Base-by-base conservation (phyloP, 2,113 vertebrate genomes). In the Saguinus imperator region DNA sequence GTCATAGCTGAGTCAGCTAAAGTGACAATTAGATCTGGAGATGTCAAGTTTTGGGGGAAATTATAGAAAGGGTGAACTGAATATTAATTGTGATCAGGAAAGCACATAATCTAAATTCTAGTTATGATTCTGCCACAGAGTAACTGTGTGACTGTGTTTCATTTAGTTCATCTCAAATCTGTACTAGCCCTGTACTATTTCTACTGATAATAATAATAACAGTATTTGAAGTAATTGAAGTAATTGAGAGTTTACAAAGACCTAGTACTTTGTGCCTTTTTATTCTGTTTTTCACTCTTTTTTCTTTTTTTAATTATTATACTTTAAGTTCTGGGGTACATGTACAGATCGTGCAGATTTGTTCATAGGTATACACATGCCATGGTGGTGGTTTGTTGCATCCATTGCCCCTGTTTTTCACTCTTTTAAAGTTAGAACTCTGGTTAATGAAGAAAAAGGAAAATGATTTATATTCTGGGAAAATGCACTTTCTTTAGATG, bases 391-490 rank as follows among this genome's bases (percentile, higher is more conserved):
- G 16, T 52, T 52, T 17, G 52, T 16, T 52, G 52, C 16, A 52
- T 52, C 52, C 52, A 52, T 52, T 52, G 52, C 16, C 52, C 91
- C 64, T 80, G 27, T 4, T 85, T 95, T 95, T 91, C 18, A 72
- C 14, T 83, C 73, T 86, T 94, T 92, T 94, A 81, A 91, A 94
- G 66, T 96, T 89, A 80, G 85, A 81, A 12, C 14, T 86, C 35
- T 92, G 57, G 64, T 87, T 87, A 95, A 50, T 66, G 21, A 89
- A 89, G 80, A 97, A 91, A 87, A 11, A 82, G 76, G 55, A 84
- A 97, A 91, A 94, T 81, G 16, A 32, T 76, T 93, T 86, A 29
- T 83, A 80, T 83, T 96, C 68, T 76, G 35, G 57, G 29, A 96
- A 92, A 73, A 45, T 73, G 20, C 16, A 48, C 50, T 48, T 73